phyloP scores from a whole-genome alignment of 2,113 vertebrate genomes.

The Blennius ocellaris region DNA sequence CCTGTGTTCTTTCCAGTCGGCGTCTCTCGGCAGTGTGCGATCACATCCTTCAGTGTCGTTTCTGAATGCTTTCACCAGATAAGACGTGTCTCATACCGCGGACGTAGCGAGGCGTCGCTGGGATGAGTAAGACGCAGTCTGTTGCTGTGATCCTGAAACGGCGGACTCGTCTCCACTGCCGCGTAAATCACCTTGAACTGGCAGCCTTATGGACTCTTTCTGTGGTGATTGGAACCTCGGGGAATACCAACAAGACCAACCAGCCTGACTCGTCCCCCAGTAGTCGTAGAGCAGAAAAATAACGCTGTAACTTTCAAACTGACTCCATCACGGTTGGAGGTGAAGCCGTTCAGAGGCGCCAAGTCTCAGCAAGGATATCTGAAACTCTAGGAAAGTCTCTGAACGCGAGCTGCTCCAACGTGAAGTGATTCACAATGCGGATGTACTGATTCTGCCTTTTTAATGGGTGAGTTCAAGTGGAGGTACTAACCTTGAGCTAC shows the following conservation, averaged over 20 bases:
- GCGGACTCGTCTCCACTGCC: constrained; percentile 8
- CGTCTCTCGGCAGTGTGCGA: constrained; percentile 6
- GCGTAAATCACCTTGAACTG: constrained; percentile 6
- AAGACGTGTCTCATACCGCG: constrained; percentile 13
- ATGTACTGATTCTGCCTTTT: too few relatives aligned
- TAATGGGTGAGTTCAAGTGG: constrained; percentile 67
- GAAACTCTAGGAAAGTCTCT: constrained; percentile 23
- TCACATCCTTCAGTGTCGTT: constrained; percentile 11
- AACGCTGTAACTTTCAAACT: constrained; percentile 6
- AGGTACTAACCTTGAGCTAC: background rate
- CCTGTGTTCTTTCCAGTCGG: constrained; percentile 24
- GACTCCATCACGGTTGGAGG: constrained; percentile 55
- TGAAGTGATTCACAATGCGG: too few relatives aligned
- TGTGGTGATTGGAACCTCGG: constrained; percentile 29
- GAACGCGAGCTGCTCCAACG: background rate
- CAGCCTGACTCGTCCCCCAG: constrained; percentile 28
- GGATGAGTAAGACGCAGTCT: constrained; percentile 20
- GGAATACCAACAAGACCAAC: background rate
- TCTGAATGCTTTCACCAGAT: constrained; percentile 20
- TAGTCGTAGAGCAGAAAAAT: background rate
- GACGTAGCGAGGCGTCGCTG: constrained; percentile 31
- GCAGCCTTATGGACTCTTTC: background rate
- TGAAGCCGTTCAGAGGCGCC: constrained; percentile 57
- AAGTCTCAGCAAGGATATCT: constrained; percentile 44
- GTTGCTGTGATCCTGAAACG: constrained; percentile 16